phyloP scores from a whole-genome alignment of 2,797 vertebrate genomes.

The Nyctibius grandis region DNA sequence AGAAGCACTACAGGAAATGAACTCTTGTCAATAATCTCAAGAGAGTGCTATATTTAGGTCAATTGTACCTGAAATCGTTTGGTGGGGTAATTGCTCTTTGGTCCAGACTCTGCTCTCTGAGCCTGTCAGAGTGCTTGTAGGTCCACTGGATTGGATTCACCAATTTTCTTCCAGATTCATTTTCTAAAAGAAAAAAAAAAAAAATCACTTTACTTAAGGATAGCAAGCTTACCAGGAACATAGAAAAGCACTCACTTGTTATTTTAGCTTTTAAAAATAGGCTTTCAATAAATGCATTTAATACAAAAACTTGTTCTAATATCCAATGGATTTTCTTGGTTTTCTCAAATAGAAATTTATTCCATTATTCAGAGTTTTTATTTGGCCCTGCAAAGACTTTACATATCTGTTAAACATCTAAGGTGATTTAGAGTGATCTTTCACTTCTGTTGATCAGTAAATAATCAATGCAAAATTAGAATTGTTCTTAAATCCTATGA shows the following conservation, averaged over 20 bases:
- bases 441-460: not conserved
- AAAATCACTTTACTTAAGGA: not conserved
- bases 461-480: not conserved
- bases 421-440: not conserved
- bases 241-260: not conserved
- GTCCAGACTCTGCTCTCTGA: constrained; percentile 77
- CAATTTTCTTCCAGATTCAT: constrained; percentile 84
- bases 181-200: constrained; percentile 75
- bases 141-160: constrained; percentile 77
- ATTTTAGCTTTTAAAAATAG: not conserved
- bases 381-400: not conserved
- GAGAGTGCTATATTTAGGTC: constrained; percentile 56
- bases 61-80: constrained; percentile 84
- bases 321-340: not conserved
- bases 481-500: not conserved
- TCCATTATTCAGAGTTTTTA: not conserved
- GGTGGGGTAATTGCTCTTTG: constrained; percentile 77
- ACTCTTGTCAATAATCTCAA: constrained; percentile 24
- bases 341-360: not conserved
- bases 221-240: not conserved
- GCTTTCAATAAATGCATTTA: not conserved
- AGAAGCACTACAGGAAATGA: constrained; percentile 54
- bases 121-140: constrained; percentile 64
- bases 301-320: not conserved
- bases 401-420: not conserved